Conservation (phyloP, 2,888 invertebrate genomes). For the Mactromeris polynyma region DNA sequence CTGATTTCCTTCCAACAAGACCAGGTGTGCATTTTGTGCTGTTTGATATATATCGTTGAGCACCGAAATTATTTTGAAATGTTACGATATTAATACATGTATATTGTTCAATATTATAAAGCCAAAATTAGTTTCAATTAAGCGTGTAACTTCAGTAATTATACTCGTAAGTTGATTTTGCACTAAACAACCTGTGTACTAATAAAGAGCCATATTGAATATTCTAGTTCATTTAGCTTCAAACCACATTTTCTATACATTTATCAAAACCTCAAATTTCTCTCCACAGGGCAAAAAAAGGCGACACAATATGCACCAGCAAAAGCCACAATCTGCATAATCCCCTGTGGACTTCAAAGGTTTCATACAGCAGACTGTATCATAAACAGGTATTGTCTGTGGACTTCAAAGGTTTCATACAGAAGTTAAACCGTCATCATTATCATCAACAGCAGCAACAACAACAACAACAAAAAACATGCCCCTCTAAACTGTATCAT, state of each 20-base stretch:
- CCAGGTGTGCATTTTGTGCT: constrained; percentile 23
- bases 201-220: background rate
- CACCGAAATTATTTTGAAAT: background rate
- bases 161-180: background rate
- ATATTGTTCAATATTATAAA: too few relatives aligned
- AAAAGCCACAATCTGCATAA: too few relatives aligned
- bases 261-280: background rate
- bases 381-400: too few relatives aligned
- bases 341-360: too few relatives aligned
- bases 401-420: too few relatives aligned
- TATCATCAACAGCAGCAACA: too few relatives aligned
- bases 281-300: background rate
- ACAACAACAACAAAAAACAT: too few relatives aligned
- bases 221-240: background rate
- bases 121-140: background rate
- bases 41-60: background rate
- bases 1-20: constrained; percentile 30
- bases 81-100: too few relatives aligned
- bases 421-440: too few relatives aligned
- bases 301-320: too few relatives aligned
- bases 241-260: background rate
- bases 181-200: background rate
- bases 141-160: background rate
- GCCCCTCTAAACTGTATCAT: too few relatives aligned
- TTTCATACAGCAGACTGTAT: too few relatives aligned